These are phyloP conservation scores for Momotus momota DNA, from an alignment of 2,797 vertebrate species.

Conservation along the genomic window DNA sequence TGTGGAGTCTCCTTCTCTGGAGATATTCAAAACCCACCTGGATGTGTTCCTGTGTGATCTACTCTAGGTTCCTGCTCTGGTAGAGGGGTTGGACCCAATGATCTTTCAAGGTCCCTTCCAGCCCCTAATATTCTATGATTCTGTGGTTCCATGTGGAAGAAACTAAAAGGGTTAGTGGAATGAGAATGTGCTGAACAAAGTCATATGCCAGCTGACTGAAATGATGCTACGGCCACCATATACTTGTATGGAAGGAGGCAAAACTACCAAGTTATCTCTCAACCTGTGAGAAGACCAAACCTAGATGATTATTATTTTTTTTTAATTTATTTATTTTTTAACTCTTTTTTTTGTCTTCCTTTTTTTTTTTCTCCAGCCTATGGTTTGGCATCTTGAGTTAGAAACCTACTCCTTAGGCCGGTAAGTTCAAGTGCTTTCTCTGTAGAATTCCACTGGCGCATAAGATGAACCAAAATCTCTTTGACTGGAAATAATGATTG, in stretches of 20 bases:
- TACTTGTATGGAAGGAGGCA: neutral
- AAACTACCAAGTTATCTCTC: neutral
- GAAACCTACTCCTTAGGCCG: neutral
- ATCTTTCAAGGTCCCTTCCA: too few relatives aligned
- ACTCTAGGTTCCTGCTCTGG: too few relatives aligned
- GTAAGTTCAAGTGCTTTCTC: neutral
- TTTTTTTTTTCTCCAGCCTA: neutral
- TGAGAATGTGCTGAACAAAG: neutral
- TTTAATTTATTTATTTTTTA: neutral
- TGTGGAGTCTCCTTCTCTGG: too few relatives aligned
- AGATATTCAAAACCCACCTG: too few relatives aligned
- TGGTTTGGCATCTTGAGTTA: neutral
- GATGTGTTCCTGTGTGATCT: too few relatives aligned
- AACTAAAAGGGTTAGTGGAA: neutral
- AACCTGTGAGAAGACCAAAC: neutral
- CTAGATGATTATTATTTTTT: neutral
- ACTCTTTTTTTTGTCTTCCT: too few relatives aligned
- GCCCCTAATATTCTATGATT: too few relatives aligned
- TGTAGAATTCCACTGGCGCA: neutral
- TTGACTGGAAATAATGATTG: slow-evolving; percentile 9
- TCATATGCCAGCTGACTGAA: neutral
- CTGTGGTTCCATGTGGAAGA: neutral
- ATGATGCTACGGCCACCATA: neutral
- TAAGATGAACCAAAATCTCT: neutral
- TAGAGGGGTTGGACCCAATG: too few relatives aligned